Conservation (phyloP, 2,113 vertebrate species). For the Isurus oxyrinchus region DNA sequence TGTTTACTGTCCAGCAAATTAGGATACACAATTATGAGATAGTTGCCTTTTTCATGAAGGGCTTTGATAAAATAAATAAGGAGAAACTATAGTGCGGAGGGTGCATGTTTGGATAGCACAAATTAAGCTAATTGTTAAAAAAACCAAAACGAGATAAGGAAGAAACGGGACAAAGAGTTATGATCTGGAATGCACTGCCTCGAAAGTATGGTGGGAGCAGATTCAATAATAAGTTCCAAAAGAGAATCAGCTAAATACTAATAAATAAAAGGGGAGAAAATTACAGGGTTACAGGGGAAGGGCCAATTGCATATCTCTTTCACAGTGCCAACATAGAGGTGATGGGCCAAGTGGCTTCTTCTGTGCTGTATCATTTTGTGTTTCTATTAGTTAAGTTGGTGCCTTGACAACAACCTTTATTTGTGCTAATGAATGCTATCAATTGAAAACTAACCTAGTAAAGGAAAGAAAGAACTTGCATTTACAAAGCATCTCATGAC, state of each 20-base stretch:
- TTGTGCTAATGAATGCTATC: neutral
- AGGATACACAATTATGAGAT: neutral
- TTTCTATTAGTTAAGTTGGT: neutral
- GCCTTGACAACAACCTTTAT: neutral
- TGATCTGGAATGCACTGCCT: neutral
- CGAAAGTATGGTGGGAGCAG: neutral
- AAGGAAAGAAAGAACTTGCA: too few relatives aligned
- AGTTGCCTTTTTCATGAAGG: neutral
- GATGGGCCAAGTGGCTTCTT: neutral
- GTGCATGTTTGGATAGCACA: neutral
- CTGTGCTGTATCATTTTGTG: neutral
- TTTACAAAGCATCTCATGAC: too few relatives aligned
- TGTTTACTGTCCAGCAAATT: neutral
- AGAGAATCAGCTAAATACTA: too few relatives aligned
- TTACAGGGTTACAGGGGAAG: neutral
- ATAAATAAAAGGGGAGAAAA: neutral
- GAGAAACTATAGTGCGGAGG: neutral
- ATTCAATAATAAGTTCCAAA: neutral
- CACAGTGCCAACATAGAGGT: neutral
- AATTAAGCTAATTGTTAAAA: neutral
- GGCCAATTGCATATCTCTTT: neutral
- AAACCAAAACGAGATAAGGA: neutral
- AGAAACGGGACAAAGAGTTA: neutral
- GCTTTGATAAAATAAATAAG: neutral
- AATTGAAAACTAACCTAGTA: neutral